phyloP scores from a whole-genome alignment of 2,113 vertebrate genomes.

The Zosterops lateralis region DNA sequence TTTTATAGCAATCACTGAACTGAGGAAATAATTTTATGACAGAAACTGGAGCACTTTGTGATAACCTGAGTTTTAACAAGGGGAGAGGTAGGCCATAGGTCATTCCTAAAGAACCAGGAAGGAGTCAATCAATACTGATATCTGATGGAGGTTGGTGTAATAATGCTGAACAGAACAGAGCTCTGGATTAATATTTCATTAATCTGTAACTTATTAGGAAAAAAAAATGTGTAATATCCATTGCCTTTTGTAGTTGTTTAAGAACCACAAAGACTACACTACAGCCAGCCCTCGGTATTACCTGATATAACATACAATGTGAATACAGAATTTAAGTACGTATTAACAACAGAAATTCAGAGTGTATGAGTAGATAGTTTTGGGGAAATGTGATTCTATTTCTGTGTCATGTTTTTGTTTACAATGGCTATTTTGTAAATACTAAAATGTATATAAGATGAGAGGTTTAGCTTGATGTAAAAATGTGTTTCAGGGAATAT shows the following conservation, averaged over 20 bases:
- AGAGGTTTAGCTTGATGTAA: neutral
- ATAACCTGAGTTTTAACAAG: slow-evolving; percentile 7
- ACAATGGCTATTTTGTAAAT: neutral
- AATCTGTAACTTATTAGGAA: neutral
- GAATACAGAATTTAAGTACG: neutral
- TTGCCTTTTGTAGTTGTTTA: neutral
- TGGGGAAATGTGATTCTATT: neutral
- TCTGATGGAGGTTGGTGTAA: neutral
- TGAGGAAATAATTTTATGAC: neutral
- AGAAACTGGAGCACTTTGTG: neutral
- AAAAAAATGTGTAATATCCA: neutral
- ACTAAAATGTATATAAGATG: neutral
- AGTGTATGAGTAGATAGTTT: neutral
- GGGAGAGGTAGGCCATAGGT: slow-evolving; percentile 47
- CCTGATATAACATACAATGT: neutral
- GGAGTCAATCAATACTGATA: neutral
- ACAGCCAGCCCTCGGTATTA: neutral
- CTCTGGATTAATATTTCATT: neutral
- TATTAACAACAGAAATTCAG: neutral
- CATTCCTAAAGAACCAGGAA: slow-evolving; percentile 6
- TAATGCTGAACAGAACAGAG: neutral
- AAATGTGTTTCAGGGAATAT: neutral
- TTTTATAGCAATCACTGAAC: neutral
- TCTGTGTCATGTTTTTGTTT: neutral
- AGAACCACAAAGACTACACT: neutral